These are phyloP conservation scores for Malurus leucopterus DNA, from an alignment of 2,797 vertebrate genomes.

Conservation along the genomic window DNA sequence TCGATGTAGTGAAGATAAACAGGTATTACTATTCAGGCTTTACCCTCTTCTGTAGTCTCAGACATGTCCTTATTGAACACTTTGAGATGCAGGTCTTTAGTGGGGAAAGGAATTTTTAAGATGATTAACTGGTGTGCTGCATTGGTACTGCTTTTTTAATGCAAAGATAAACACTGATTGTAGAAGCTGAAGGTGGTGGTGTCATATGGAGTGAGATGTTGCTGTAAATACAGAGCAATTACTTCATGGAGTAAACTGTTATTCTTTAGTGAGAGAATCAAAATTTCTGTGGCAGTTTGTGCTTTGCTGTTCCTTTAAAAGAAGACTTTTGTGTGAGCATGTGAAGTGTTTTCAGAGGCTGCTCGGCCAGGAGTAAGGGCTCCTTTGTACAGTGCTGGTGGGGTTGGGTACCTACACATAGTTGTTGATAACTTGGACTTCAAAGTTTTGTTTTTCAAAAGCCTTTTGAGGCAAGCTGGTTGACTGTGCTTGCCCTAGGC, in stretches of 20 bases:
- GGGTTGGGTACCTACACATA: background rate
- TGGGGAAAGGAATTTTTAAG: background rate
- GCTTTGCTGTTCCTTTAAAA: background rate
- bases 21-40: background rate
- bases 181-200: background rate
- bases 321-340: background rate
- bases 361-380: background rate
- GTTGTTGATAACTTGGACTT: background rate
- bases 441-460: background rate
- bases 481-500: background rate
- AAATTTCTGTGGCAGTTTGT: background rate
- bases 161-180: background rate
- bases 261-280: background rate
- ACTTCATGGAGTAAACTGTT: background rate
- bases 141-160: background rate
- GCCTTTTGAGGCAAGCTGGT: background rate
- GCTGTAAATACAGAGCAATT: background rate
- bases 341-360: background rate
- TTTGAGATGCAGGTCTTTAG: background rate
- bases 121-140: background rate
- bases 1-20: background rate
- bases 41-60: background rate
- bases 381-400: background rate
- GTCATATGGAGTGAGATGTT: background rate
- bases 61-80: background rate